phyloP scores from a whole-genome alignment of 2,797 vertebrate species.

The Philypnodon macrostomus region DNA sequence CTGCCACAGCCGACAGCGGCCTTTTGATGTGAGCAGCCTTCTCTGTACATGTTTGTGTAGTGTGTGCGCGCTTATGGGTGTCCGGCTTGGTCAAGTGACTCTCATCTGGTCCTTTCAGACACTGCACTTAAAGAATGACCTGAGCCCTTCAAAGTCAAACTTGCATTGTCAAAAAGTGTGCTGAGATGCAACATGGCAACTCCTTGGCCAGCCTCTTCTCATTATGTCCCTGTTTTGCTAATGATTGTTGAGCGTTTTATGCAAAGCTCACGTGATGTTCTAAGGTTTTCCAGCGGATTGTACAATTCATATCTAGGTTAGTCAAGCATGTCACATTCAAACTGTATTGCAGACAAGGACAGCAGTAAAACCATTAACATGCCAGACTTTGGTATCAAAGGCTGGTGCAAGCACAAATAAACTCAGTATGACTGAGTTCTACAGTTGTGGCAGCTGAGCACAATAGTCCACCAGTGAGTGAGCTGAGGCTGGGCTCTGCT shows the following conservation, averaged over 20 bases:
- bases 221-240: slow-evolving; percentile 24
- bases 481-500: slow-evolving; percentile 51
- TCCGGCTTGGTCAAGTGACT: slow-evolving; percentile 42
- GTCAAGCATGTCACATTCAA: neutral
- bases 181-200: slow-evolving; percentile 28
- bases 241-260: slow-evolving; percentile 20
- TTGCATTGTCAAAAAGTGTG: slow-evolving; percentile 31
- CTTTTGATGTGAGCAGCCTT: slow-evolving; percentile 62
- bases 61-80: slow-evolving; percentile 34
- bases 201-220: slow-evolving; percentile 22
- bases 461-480: slow-evolving; percentile 52
- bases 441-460: slow-evolving; percentile 63
- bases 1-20: slow-evolving; percentile 66
- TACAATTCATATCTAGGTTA: slow-evolving; percentile 18
- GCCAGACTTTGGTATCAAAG: slow-evolving; percentile 56
- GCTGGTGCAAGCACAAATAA: slow-evolving; percentile 48
- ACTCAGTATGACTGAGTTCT: slow-evolving; percentile 51
- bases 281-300: neutral
- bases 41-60: slow-evolving; percentile 39
- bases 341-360: slow-evolving; percentile 11
- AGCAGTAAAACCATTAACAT: slow-evolving; percentile 34
- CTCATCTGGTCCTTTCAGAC: slow-evolving; percentile 51
- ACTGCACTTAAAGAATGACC: slow-evolving; percentile 46
- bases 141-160: slow-evolving; percentile 60
- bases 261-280: slow-evolving; percentile 28